These are phyloP conservation scores for Drosophila nigricruria DNA, from an alignment of 2,888 invertebrate genomes.

Conservation along the genomic window DNA sequence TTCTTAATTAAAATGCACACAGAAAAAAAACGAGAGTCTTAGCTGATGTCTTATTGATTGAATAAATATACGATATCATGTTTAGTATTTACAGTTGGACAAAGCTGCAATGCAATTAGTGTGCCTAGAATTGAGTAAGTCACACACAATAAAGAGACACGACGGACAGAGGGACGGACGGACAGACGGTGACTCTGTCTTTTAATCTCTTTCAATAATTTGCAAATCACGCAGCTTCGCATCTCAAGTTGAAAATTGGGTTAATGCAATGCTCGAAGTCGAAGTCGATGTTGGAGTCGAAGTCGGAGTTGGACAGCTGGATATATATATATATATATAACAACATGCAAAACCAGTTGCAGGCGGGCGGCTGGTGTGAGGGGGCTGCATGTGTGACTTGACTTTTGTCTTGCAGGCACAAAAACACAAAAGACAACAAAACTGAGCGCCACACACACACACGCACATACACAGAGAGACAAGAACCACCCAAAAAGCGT, in stretches of 20 bases:
- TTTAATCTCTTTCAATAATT: slow-evolving; percentile 56
- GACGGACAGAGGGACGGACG: slow-evolving; percentile 16
- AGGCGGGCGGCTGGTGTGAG: neutral
- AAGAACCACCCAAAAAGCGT: slow-evolving; percentile 54
- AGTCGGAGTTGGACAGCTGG: slow-evolving; percentile 41
- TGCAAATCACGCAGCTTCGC: slow-evolving; percentile 81
- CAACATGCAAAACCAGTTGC: slow-evolving; percentile 74
- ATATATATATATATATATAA: slow-evolving; percentile 66
- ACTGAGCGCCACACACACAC: slow-evolving; percentile 60
- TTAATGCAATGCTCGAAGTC: slow-evolving; percentile 74
- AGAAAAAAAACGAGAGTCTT: neutral
- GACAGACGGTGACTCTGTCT: slow-evolving; percentile 27
- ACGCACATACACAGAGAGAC: slow-evolving; percentile 51
- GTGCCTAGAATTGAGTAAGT: slow-evolving; percentile 55
- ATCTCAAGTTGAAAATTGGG: slow-evolving; percentile 80
- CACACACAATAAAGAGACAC: slow-evolving; percentile 30
- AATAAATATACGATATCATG: slow-evolving; percentile 29
- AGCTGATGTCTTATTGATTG: slow-evolving; percentile 18
- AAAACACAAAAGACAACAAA: slow-evolving; percentile 74
- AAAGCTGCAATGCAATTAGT: slow-evolving; percentile 55
- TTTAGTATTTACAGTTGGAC: slow-evolving; percentile 30
- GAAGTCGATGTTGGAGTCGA: slow-evolving; percentile 21
- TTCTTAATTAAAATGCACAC: slow-evolving; percentile 14
- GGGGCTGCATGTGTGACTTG: slow-evolving; percentile 11
- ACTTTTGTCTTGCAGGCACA: slow-evolving; percentile 73